phyloP scores from a whole-genome alignment of 2,888 invertebrate species.

The Cheiracanthium punctorium region DNA sequence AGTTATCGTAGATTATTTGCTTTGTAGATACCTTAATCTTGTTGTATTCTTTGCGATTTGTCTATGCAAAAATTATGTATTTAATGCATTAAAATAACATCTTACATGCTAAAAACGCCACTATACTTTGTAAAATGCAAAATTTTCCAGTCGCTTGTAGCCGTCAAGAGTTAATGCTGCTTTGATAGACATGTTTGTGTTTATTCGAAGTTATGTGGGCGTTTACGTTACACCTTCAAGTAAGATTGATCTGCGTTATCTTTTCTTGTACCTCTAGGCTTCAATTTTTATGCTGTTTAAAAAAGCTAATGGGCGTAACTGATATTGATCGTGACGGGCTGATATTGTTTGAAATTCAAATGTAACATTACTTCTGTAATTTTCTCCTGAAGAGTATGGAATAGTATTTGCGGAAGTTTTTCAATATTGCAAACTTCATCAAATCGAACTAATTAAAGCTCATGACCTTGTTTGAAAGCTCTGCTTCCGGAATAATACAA shows the following conservation, averaged over 20 bases:
- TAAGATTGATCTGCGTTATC: background rate
- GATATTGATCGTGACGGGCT: background rate
- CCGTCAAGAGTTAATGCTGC: background rate
- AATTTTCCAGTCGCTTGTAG: background rate
- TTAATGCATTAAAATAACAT: too few relatives aligned
- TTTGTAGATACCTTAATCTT: too few relatives aligned
- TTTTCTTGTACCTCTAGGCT: background rate
- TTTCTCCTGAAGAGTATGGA: background rate
- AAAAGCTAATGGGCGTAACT: background rate
- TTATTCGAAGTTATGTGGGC: background rate
- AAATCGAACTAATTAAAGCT: too few relatives aligned
- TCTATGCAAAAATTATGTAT: too few relatives aligned
- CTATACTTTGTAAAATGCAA: background rate
- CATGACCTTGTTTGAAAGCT: too few relatives aligned
- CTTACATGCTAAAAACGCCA: too few relatives aligned
- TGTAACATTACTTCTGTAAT: background rate
- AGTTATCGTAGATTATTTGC: too few relatives aligned
- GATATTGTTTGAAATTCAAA: too few relatives aligned
- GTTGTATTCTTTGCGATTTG: too few relatives aligned
- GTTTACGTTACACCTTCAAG: background rate
- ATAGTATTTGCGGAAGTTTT: too few relatives aligned
- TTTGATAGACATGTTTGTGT: background rate
- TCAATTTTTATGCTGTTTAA: background rate
- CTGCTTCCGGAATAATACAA: too few relatives aligned
- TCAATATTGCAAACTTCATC: too few relatives aligned